Percentiles rank a stretch among this genome's conserved stretches.
phyloP scores from a whole-genome alignment of 2,113 vertebrate species.

The Pavo muticus region DNA sequence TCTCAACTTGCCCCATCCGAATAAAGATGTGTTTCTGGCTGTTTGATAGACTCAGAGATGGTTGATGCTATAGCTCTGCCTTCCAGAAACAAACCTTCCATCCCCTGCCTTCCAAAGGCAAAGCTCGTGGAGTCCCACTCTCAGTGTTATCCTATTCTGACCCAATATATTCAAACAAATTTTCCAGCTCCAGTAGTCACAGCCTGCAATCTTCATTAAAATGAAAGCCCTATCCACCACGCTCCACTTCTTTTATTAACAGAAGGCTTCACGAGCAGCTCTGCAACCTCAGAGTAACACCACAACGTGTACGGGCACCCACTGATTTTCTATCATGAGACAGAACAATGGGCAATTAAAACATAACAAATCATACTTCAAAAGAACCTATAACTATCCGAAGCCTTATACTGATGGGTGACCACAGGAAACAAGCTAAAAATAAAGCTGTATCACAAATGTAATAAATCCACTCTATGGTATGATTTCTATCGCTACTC shows the following conservation, averaged over 20 bases:
- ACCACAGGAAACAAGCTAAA: not conserved
- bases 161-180: not conserved
- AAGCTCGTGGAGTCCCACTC: not conserved
- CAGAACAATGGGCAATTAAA: not conserved
- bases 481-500: not conserved
- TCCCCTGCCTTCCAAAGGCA: not conserved
- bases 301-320: not conserved
- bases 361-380: not conserved
- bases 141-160: not conserved
- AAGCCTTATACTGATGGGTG: not conserved
- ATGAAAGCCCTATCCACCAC: not conserved
- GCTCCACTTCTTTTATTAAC: not conserved
- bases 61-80: not conserved
- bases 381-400: not conserved
- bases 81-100: not conserved
- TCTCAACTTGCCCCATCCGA: not conserved
- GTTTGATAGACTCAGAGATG: not conserved
- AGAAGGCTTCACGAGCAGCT: not conserved
- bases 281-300: not conserved
- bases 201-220: not conserved
- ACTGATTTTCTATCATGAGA: not conserved
- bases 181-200: not conserved
- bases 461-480: not conserved
- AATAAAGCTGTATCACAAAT: not conserved
- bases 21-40: not conserved